phyloP scores from a whole-genome alignment of 2,113 vertebrate species.

The Alethe castanea region DNA sequence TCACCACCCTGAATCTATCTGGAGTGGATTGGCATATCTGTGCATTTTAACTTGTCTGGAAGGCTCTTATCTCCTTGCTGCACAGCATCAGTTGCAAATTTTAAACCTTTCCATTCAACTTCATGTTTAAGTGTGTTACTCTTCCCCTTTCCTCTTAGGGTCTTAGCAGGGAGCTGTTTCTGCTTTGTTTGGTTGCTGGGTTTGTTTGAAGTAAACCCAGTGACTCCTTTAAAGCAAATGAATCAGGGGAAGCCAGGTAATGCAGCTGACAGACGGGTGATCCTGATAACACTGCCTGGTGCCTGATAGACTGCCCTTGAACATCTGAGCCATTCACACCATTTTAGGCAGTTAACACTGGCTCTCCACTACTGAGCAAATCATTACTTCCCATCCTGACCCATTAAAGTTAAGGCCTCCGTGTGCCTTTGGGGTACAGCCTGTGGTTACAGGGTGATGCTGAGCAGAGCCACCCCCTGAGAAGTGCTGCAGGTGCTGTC shows the following conservation, averaged over 20 bases:
- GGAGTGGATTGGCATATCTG: constrained; percentile 49
- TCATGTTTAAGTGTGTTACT: constrained; percentile 51
- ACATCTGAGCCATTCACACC: constrained; percentile 60
- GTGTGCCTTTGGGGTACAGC: background rate
- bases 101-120: constrained; percentile 48
- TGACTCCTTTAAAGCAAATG: background rate
- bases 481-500: background rate
- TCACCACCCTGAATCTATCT: constrained; percentile 45
- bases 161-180: background rate
- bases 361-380: constrained; percentile 27
- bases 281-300: constrained; percentile 59
- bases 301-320: constrained; percentile 54
- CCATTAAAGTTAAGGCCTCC: constrained; percentile 44
- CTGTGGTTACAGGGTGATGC: constrained; percentile 20
- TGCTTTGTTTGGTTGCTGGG: constrained; percentile 1
- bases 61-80: constrained; percentile 51
- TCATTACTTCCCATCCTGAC: constrained; percentile 36
- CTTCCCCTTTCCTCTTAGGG: constrained; percentile 1
- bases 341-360: constrained; percentile 22
- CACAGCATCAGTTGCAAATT: constrained; percentile 47
- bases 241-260: constrained; percentile 4
- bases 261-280: constrained; percentile 55
- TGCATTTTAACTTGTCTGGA: constrained; percentile 50
- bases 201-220: constrained; percentile 49
- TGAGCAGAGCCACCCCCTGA: constrained; percentile 22